phyloP scores from a whole-genome alignment of 2,113 vertebrate genomes.

The Pygathrix nemaeus region DNA sequence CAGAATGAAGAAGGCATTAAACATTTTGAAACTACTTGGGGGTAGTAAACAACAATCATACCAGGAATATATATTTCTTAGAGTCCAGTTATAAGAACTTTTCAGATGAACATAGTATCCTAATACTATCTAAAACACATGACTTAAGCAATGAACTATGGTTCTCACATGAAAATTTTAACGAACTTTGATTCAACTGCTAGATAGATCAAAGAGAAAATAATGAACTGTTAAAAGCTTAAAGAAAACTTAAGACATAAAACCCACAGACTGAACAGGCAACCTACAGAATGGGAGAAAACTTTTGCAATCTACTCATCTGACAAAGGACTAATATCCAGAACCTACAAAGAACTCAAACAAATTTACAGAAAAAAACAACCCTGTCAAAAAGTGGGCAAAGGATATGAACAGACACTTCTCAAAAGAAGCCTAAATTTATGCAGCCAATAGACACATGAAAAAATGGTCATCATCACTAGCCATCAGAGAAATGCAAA shows the following conservation, averaged over 20 bases:
- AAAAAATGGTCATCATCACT: too few species aligned
- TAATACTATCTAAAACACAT: background rate
- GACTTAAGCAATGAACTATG: background rate
- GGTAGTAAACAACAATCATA: background rate
- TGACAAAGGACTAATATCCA: too few species aligned
- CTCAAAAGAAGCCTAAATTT: too few species aligned
- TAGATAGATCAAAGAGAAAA: constrained; percentile 18
- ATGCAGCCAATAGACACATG: too few species aligned
- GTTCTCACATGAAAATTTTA: background rate
- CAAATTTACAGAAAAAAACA: too few species aligned
- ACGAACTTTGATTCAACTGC: background rate
- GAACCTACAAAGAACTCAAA: too few species aligned
- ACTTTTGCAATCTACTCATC: too few species aligned
- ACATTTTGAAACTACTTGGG: background rate
- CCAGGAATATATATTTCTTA: background rate
- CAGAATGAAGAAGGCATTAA: background rate
- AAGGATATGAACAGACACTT: too few species aligned
- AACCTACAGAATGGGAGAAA: too few species aligned
- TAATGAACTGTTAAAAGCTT: background rate
- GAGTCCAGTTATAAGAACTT: background rate
- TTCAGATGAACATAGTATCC: background rate
- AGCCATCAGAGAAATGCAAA: too few species aligned
- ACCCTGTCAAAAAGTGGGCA: too few species aligned
- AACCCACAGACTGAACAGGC: background rate
- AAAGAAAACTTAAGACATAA: constrained; percentile 30